Base-by-base conservation (phyloP, 2,797 vertebrate species). In the Syndactyla subalaris region DNA sequence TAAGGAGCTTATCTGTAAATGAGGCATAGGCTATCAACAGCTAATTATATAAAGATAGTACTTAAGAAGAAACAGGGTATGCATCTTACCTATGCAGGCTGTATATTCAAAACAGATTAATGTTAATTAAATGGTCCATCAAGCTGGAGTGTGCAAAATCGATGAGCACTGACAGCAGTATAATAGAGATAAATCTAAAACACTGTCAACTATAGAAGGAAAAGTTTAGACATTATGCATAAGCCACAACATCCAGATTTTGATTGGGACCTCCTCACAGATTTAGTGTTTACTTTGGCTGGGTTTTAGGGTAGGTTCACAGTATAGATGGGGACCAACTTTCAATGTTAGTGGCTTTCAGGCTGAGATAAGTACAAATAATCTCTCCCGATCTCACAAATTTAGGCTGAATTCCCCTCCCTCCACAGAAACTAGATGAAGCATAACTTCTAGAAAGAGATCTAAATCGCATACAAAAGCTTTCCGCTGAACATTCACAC, bases 121-220 rank as follows among this genome's bases (percentile, higher is more conserved):
- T 96, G 93, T 94, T 96, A 96, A 97, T 97, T 96, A 96, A 96
- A 94, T 96, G 95, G 95, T 88, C 95, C 85, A 46, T 94, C 96
- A 96, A 89, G 91, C 82, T 88, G 48, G 66, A 89, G 58, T 74
- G 34, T 83, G 93, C 85, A 89, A 88, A 97, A 95, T 91, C 82
- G 29, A 86, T 95, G 89, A 93, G 62, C 55, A 59, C 89, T 79
- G 91, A 91, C 95, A 92, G 94, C 82, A 91, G 45, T 36, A 57
- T 96, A 97, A 96, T 91, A 95, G 92, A 96, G 96, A 96, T 92
- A 94, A 94, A 97, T 96, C 87, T 94, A 89, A 94, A 87, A 89
- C 45, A 85, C 48, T 89, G 76, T 82, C 87, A 93, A 43, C 36
- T 72, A 36, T 46, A 76, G 70, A 68, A 93, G 38, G 43, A 77